Base-by-base conservation (phyloP, 2,888 invertebrate genomes). In the Andrena dorsata region DNA sequence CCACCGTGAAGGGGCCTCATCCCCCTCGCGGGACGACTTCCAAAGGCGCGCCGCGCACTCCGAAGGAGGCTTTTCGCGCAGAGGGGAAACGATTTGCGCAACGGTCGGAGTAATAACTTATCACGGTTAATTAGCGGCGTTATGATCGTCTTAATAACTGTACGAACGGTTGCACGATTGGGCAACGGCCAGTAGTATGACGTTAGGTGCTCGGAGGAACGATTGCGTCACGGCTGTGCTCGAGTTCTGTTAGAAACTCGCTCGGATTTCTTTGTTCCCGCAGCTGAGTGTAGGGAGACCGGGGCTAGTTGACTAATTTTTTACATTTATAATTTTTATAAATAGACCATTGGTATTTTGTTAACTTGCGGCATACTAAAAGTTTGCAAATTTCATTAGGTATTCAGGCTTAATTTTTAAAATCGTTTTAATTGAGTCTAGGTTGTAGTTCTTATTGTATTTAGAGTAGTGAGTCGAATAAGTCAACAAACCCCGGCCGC, bases 111-210 rank as follows among this genome's bases (percentile, higher is more conserved):
- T 61, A 68, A 56, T 66, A 66, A 80, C 49, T 49, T 80, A 58
- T 80, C 32, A 72, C 72, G 80, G 72, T 72, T 68, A 80, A 80
- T 80, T 80, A 80, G 63, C 80, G 1, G 53, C 53, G 66, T 80
- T 80, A 80, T 32, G 72, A 32, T 32, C 56, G 81, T 23, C 61
- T 61, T 47, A 26, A 51, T 72, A 80, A 79, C 58, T 64, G 79
- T 63, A 26, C 47, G 23, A n/a, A 49, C 28, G 28, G 28, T 16
- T 51, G 23, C 8, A 41, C 47, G 70, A 23, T 80, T 68, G 81
- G 30, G 80, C 66, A 80, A 80, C 71, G 8, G 2, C 8, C 16
- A 13, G 64, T 28, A 41, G n/a, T 30, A 28, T 32, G 72, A 66
- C 60, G 61, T 30, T 47, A 1, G n/a, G 7, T 28, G 64, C 20